phyloP scores from a whole-genome alignment of 2,888 invertebrate genomes.

The Scrobipalpa atriplicella region DNA sequence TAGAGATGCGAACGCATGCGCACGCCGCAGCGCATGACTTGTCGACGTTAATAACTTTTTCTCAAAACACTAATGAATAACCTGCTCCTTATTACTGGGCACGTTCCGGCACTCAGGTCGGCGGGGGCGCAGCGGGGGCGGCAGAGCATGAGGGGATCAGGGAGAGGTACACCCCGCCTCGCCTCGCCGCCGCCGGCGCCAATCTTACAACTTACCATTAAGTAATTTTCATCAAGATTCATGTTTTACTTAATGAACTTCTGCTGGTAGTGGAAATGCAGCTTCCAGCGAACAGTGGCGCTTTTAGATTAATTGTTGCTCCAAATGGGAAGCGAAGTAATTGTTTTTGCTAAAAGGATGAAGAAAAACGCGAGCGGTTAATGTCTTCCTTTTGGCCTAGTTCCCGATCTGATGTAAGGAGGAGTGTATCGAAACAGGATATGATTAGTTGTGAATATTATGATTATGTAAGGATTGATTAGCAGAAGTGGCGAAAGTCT shows the following conservation, averaged over 20 bases:
- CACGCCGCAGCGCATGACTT: conserved; percentile 60
- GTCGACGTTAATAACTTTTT: conserved; percentile 74
- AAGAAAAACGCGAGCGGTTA: conserved; percentile 11
- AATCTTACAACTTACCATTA: conserved; percentile 66
- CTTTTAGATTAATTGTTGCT: conserved; percentile 43
- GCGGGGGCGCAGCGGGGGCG: conserved; percentile 39
- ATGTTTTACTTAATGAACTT: conserved; percentile 62
- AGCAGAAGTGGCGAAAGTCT: conserved; percentile 2
- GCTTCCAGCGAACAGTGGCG: conserved; percentile 27
- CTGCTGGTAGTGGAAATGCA: conserved; percentile 38
- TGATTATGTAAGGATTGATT: conserved; percentile 17
- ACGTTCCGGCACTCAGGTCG: conserved; percentile 50
- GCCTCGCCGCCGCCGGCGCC: conserved; percentile 49
- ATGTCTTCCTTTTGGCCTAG: conserved; percentile 13
- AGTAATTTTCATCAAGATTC: conserved; percentile 70
- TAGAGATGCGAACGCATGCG: conserved; percentile 74
- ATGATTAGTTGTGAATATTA: background rate
- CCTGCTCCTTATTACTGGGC: conserved; percentile 74
- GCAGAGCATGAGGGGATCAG: background rate
- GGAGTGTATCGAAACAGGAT: conserved; percentile 16
- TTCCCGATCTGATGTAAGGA: conserved; percentile 8
- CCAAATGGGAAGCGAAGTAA: conserved; percentile 18
- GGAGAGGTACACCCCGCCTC: background rate
- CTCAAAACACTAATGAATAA: conserved; percentile 80
- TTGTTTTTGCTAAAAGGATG: conserved; percentile 19